Evolutionary conservation across 2,113 vertebrate species (phyloP), one percentile per base, ranked within the genome.

Genomic region (Todiramphus saurophagus): DNA sequence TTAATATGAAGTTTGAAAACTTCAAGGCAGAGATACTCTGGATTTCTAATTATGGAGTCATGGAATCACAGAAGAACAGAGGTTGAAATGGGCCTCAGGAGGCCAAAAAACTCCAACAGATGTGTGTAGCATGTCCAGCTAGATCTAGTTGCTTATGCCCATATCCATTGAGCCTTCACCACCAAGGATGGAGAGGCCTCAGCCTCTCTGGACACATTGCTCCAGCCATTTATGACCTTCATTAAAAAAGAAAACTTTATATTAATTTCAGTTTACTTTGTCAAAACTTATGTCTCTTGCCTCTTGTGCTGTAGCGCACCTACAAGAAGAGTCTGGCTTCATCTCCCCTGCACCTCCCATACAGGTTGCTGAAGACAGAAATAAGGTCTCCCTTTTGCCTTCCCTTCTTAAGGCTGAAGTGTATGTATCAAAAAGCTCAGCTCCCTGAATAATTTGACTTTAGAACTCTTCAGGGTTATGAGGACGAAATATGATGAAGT

Each of bases 401-500:
- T 85, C 3, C 2, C 23, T 64, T 86, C 55, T 67, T 81, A 48
- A 84, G 56, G 30, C 37, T 92, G 48, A 91, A 37, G 18, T 17
- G 43, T 51, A 70, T 84, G 7, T 39, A 77, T 60, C 35, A 91
- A 75, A 83, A 92, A 78, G 33, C 5, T 85, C 48, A 67, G 5
- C 31, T 79, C 43, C 43, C 30, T 80, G 31, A 87, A 72, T 89
- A 87, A 62, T 62, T 84, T 87, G 12, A 69, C 74, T 79, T 89
- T 69, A 81, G 51, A 89, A 90, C 33, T 84, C 83, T 69, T 93
- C 80, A 87, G 77, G 35, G n/a, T 89, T 84, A 85, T 62, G 53
- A 91, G 74, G 55, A 92, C 46, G 94, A 94, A 90, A 93, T 59
- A 79, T 75, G 78, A 93, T 77, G 44, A 85, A 95, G 74, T 60